A percentile compares a stretch with the other conserved stretches of the same genome.
phyloP scores from a whole-genome alignment of 2,888 invertebrate species.

The Drosophila atroscutellata region DNA sequence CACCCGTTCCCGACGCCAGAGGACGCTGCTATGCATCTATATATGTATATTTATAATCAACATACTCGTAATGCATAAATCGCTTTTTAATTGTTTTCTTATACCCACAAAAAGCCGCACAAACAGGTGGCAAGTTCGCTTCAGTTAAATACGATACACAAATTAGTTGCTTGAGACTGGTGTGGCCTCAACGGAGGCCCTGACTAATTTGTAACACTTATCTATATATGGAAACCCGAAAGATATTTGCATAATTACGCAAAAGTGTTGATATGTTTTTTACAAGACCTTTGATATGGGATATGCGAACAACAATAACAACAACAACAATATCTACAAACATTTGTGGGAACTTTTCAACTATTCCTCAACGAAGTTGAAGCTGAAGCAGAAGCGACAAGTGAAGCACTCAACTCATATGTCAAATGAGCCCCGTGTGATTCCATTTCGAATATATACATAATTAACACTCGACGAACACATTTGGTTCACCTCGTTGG shows the following conservation, averaged over 20 bases:
- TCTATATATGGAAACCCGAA: constrained; percentile 26
- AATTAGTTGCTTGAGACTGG: constrained; percentile 41
- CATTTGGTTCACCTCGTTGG: neutral
- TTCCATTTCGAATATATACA: constrained; percentile 20
- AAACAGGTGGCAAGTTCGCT: constrained; percentile 48
- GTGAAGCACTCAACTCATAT: constrained; percentile 11
- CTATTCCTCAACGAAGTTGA: constrained; percentile 30
- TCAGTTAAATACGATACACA: constrained; percentile 54
- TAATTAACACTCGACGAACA: constrained; percentile 32
- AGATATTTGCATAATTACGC: constrained; percentile 70
- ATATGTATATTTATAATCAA: constrained; percentile 35
- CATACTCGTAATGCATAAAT: constrained; percentile 54
- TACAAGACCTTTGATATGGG: constrained; percentile 50
- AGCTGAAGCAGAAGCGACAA: constrained; percentile 19
- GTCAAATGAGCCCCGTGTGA: constrained; percentile 30
- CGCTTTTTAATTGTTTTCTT: constrained; percentile 73
- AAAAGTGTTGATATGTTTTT: constrained; percentile 56
- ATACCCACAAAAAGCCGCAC: constrained; percentile 6
- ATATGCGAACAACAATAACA: constrained; percentile 29
- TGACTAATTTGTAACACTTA: constrained; percentile 71
- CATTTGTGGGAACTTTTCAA: constrained; percentile 45
- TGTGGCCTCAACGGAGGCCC: constrained; percentile 7
- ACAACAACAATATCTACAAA: constrained; percentile 10
- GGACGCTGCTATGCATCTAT: constrained; percentile 21
- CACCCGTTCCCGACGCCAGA: constrained; percentile 46